Evolutionary conservation across 2,888 invertebrate genomes (phyloP).

Genomic region (Mesoligia furuncula): DNA sequence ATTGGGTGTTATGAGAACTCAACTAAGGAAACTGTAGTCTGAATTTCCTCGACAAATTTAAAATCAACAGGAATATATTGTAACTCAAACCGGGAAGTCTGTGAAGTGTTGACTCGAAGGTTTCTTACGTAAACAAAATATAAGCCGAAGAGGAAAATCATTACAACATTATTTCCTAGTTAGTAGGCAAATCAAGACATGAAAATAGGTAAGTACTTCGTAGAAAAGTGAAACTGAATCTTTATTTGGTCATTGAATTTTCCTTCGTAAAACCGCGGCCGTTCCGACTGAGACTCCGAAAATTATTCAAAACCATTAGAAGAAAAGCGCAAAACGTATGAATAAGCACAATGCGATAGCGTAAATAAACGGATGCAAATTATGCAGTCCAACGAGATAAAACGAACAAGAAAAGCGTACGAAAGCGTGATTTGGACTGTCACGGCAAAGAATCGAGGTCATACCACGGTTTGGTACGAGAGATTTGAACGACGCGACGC

Average conservation of each 20-base stretch:
- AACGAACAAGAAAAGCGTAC: constrained; percentile 72
- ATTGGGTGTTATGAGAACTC: constrained; percentile 1
- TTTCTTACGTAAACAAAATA: constrained; percentile 12
- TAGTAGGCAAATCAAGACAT: neutral
- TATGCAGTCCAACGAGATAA: constrained; percentile 76
- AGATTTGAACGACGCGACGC: constrained; percentile 1
- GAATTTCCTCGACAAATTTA: neutral
- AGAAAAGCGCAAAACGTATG: constrained; percentile 75
- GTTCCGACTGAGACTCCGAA: constrained; percentile 26
- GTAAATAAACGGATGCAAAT: constrained; percentile 84
- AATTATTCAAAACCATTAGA: constrained; percentile 50
- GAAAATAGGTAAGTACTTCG: neutral
- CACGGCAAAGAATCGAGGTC: constrained; percentile 58
- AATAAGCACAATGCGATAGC: constrained; percentile 78
- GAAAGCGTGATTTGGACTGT: constrained; percentile 73
- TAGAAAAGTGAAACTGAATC: constrained; percentile 43
- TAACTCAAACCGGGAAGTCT: neutral
- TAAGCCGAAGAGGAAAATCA: constrained; percentile 3
- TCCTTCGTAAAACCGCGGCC: constrained; percentile 25
- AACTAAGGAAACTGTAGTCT: neutral
- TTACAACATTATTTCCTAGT: neutral
- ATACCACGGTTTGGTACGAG: constrained; percentile 35
- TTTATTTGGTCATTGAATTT: constrained; percentile 23
- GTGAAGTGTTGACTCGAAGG: neutral
- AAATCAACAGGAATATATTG: constrained; percentile 2